phyloP scores from a whole-genome alignment of 2,888 invertebrate species.

The Gortyna flavago region DNA sequence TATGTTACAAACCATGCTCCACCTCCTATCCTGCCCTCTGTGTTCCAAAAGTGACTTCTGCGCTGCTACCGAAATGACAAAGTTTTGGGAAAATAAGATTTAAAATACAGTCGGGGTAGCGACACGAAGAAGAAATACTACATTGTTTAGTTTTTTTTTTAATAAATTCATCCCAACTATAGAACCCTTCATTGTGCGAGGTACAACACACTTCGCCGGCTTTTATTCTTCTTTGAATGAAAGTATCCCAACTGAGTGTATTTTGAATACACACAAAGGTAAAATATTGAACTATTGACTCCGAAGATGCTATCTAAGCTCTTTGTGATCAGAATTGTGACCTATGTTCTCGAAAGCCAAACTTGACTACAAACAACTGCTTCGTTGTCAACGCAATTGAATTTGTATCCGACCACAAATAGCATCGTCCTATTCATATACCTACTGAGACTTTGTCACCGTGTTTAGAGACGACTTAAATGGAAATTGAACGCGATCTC shows the following conservation, averaged over 20 bases:
- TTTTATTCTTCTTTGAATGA: not conserved
- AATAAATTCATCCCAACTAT: too few species aligned
- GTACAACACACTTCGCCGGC: too few species aligned
- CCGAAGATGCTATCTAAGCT: slow-evolving; percentile 5
- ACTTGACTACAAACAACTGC: slow-evolving; percentile 6
- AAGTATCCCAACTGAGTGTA: not conserved
- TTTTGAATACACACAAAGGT: not conserved
- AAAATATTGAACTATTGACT: not conserved
- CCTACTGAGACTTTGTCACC: slow-evolving; percentile 12
- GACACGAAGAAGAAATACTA: too few species aligned
- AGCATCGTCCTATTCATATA: slow-evolving; percentile 1
- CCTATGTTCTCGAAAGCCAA: not conserved
- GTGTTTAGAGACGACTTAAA: slow-evolving; percentile 49
- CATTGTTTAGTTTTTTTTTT: not conserved
- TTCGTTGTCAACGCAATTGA: slow-evolving; percentile 24
- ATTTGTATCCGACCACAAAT: slow-evolving; percentile 40
- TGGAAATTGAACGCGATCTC: slow-evolving; percentile 47
- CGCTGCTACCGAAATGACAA: too few species aligned
- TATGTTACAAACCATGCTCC: too few species aligned
- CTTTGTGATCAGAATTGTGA: slow-evolving; percentile 7
- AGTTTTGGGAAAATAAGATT: too few species aligned
- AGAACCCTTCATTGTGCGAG: too few species aligned
- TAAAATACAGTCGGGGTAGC: too few species aligned
- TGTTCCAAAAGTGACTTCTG: too few species aligned
- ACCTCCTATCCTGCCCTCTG: too few species aligned